Evolutionary conservation across 2,797 vertebrate species (phyloP).

Genomic region (Amazona ochrocephala): DNA sequence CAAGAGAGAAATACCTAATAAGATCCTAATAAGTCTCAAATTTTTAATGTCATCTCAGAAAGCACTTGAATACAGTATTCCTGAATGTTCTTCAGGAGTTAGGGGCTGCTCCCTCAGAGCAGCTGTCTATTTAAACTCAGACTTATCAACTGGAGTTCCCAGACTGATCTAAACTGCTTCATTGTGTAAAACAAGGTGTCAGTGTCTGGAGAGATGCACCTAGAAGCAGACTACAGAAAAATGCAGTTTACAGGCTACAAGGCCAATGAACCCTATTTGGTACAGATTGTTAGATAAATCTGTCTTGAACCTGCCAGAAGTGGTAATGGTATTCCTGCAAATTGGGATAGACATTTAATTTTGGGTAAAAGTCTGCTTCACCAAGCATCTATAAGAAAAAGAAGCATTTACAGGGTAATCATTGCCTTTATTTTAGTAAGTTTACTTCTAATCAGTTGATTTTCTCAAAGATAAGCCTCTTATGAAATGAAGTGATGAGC

Average conservation of each 20-base stretch:
- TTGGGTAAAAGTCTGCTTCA: not conserved
- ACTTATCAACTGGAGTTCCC: not conserved
- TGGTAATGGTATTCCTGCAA: not conserved
- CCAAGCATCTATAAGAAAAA: not conserved
- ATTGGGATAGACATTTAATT: not conserved
- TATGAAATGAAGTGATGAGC: not conserved
- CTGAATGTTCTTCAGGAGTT: not conserved
- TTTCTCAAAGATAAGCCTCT: not conserved
- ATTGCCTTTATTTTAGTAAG: not conserved
- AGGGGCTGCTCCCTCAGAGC: not conserved
- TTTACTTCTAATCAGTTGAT: not conserved
- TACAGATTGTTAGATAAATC: not conserved
- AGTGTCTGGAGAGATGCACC: not conserved
- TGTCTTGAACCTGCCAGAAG: not conserved
- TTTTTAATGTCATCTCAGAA: not conserved
- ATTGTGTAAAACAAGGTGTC: not conserved
- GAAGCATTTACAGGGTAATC: not conserved
- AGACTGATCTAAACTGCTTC: not conserved
- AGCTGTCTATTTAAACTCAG: not conserved
- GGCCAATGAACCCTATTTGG: not conserved
- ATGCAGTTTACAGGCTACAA: not conserved
- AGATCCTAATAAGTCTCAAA: not conserved
- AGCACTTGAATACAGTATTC: fast-evolving
- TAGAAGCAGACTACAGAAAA: not conserved
- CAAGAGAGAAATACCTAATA: not conserved